phyloP scores from a whole-genome alignment of 1,140 invertebrate species.

The Agrilus planipennis region DNA sequence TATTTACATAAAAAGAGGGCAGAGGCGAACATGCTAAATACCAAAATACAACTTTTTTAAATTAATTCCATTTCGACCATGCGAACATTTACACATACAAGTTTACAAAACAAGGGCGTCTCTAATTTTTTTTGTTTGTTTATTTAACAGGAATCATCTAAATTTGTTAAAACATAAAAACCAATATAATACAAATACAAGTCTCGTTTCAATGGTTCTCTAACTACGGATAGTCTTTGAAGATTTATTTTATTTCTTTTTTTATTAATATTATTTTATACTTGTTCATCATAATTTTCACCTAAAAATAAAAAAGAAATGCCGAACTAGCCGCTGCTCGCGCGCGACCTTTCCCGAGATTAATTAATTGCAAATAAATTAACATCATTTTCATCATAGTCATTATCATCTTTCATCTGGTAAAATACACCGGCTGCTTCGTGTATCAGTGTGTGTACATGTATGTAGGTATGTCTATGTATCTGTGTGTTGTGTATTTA shows the following conservation, averaged over 20 bases:
- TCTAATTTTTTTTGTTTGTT: conserved; percentile 22
- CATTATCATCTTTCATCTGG: too few species aligned
- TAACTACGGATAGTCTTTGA: conserved; percentile 26
- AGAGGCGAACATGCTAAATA: neutral
- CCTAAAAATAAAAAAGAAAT: too few species aligned
- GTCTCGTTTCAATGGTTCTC: conserved; percentile 21
- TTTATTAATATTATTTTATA: conserved; percentile 1
- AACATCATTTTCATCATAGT: too few species aligned
- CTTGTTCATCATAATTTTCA: too few species aligned
- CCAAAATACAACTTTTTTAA: conserved; percentile 3
- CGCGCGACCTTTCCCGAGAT: too few species aligned
- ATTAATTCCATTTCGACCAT: conserved; percentile 13
- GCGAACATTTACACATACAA: conserved; percentile 26
- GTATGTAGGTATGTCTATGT: too few species aligned
- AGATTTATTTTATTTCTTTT: conserved; percentile 16
- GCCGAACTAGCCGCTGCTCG: too few species aligned
- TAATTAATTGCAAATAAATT: conserved; percentile 21
- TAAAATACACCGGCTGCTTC: too few species aligned
- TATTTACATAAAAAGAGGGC: neutral
- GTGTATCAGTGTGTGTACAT: too few species aligned
- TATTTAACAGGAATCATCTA: conserved; percentile 16
- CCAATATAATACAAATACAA: conserved; percentile 30
- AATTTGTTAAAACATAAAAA: conserved; percentile 31
- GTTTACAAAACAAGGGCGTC: conserved; percentile 20
- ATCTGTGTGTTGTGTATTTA: too few species aligned